Conservation (phyloP, 2,797 vertebrate species). For the Phoeniculus purpureus region DNA sequence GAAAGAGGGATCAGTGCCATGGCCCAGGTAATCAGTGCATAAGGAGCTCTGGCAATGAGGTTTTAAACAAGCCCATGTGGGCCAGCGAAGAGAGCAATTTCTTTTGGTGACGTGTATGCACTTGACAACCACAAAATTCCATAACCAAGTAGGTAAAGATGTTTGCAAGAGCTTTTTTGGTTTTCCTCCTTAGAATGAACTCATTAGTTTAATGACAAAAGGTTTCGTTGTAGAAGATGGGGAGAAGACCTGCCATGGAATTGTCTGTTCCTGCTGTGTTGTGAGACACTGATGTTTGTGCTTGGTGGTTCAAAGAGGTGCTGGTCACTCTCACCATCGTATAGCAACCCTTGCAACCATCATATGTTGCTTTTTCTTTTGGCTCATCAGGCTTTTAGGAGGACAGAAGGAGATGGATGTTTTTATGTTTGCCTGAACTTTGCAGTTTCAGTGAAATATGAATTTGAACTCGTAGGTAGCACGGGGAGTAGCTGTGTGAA, state of each 20-base stretch:
- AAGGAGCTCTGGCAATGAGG: neutral
- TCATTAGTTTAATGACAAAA: neutral
- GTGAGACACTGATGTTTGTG: neutral
- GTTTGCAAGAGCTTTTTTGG: neutral
- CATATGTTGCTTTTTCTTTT: neutral
- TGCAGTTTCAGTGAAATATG: neutral
- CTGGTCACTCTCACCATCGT: fast-evolving
- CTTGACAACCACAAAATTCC: neutral
- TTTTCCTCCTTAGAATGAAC: neutral
- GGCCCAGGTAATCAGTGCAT: neutral
- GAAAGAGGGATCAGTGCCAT: neutral
- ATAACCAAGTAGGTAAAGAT: neutral
- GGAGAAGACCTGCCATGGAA: neutral
- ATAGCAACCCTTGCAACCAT: fast-evolving
- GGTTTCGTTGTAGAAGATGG: neutral
- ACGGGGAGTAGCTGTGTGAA: neutral
- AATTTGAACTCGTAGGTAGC: neutral
- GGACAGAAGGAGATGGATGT: neutral
- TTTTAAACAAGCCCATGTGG: neutral
- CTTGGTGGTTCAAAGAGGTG: neutral
- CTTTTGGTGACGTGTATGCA: neutral
- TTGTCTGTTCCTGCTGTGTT: neutral
- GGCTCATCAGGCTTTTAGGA: neutral
- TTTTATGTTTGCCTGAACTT: neutral
- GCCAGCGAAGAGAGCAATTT: neutral